These are phyloP conservation scores for Dicerorhinus sumatrensis DNA, from an alignment of 2,113 vertebrate species.

Conservation along the genomic window DNA sequence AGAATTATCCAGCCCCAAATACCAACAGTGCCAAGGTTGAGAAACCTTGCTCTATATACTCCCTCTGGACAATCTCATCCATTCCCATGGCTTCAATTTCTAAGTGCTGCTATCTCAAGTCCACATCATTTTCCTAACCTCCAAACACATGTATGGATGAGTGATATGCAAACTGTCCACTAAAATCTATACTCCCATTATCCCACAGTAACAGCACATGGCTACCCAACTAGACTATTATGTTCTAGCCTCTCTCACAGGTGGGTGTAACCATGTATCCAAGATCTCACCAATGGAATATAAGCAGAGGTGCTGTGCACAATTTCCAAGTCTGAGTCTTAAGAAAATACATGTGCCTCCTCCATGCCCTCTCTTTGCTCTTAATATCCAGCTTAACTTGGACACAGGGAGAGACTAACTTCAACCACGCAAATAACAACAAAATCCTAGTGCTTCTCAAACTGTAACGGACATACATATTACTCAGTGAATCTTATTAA, in stretches of 20 bases:
- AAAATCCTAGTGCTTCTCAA: background rate
- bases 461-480: background rate
- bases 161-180: background rate
- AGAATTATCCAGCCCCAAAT: background rate
- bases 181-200: background rate
- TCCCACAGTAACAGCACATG: background rate
- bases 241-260: background rate
- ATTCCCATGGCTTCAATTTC: background rate
- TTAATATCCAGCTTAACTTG: background rate
- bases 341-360: background rate
- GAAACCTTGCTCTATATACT: background rate
- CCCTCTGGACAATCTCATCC: background rate
- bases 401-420: background rate
- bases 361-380: background rate
- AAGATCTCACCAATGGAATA: background rate
- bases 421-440: background rate
- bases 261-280: background rate
- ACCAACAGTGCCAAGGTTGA: background rate
- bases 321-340: background rate
- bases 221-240: background rate
- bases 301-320: background rate
- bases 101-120: background rate
- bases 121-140: background rate
- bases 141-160: background rate
- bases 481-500: background rate